These are phyloP conservation scores for Salpingus planirostris DNA, from an alignment of 2,888 invertebrate species.

Conservation along the genomic window DNA sequence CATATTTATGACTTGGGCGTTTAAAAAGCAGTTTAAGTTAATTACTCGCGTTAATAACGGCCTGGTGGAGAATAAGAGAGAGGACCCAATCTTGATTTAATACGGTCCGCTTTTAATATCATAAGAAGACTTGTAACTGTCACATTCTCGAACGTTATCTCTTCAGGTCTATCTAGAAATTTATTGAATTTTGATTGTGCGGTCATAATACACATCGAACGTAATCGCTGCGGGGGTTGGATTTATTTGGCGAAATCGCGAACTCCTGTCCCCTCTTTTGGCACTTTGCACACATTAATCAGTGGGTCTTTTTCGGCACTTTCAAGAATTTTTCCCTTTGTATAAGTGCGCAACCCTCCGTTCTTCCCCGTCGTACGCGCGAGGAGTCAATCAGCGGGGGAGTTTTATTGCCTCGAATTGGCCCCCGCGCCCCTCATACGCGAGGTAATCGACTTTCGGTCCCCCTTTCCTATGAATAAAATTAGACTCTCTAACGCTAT, in stretches of 20 bases:
- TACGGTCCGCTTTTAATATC: constrained; percentile 19
- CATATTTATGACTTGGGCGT: constrained; percentile 22
- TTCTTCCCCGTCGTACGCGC: neutral
- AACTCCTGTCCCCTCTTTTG: neutral
- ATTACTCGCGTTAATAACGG: constrained; percentile 24
- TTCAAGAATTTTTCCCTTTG: constrained; percentile 1
- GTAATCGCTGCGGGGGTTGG: neutral
- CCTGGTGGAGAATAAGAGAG: too few relatives aligned
- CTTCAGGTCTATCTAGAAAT: constrained; percentile 20
- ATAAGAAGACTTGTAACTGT: constrained; percentile 25
- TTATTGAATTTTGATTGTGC: constrained; percentile 18
- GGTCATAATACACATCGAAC: constrained; percentile 2
- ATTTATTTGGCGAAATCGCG: neutral
- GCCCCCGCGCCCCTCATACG: neutral
- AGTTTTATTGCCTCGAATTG: constrained; percentile 3
- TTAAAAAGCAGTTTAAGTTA: constrained; percentile 24
- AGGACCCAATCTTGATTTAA: constrained; percentile 24
- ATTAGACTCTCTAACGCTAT: constrained; percentile 4
- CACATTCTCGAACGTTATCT: constrained; percentile 23
- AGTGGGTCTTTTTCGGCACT: neutral
- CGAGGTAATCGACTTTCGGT: constrained; percentile 1
- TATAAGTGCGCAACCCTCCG: neutral
- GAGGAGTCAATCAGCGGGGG: too few relatives aligned
- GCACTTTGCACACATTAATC: neutral
- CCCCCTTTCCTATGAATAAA: constrained; percentile 6